phyloP scores from a whole-genome alignment of 1,140 invertebrate species.

The Carposina sasakii region DNA sequence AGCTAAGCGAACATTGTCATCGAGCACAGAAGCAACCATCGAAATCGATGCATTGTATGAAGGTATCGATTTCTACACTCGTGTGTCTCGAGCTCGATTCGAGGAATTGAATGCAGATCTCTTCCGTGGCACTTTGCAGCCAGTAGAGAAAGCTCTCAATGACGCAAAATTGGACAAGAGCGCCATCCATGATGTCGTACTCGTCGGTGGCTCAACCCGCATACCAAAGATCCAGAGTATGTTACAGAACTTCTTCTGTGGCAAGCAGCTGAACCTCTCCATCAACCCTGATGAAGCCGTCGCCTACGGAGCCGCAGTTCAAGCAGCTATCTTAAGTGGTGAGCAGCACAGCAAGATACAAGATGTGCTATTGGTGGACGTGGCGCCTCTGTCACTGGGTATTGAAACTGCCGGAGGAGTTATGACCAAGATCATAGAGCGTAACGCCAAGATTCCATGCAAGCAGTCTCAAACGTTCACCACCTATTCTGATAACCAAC shows the following conservation, averaged over 20 bases:
- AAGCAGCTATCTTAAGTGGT: slow-evolving; percentile 74
- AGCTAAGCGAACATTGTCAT: slow-evolving; percentile 40
- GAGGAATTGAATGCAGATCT: slow-evolving; percentile 75
- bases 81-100: slow-evolving; percentile 73
- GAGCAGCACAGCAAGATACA: slow-evolving; percentile 72
- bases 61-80: slow-evolving; percentile 52
- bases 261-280: slow-evolving; percentile 42
- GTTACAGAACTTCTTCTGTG: slow-evolving; percentile 77
- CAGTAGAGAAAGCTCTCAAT: slow-evolving; percentile 77
- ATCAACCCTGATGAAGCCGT: slow-evolving; percentile 76
- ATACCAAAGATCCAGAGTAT: slow-evolving; percentile 75
- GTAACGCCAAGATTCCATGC: slow-evolving; percentile 79
- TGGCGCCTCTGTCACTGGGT: slow-evolving; percentile 77
- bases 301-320: slow-evolving; percentile 76
- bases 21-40: slow-evolving; percentile 1
- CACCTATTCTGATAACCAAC: slow-evolving; percentile 79
- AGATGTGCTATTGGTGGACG: slow-evolving; percentile 82
- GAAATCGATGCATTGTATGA: neutral
- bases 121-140: slow-evolving; percentile 71
- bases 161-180: slow-evolving; percentile 85
- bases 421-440: slow-evolving; percentile 78
- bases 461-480: slow-evolving; percentile 78
- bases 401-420: slow-evolving; percentile 79
- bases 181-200: slow-evolving; percentile 82
- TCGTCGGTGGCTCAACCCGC: slow-evolving; percentile 87